These are phyloP conservation scores for Tenthredo distinguenda DNA, from an alignment of 2,888 invertebrate species.

Conservation along the genomic window DNA sequence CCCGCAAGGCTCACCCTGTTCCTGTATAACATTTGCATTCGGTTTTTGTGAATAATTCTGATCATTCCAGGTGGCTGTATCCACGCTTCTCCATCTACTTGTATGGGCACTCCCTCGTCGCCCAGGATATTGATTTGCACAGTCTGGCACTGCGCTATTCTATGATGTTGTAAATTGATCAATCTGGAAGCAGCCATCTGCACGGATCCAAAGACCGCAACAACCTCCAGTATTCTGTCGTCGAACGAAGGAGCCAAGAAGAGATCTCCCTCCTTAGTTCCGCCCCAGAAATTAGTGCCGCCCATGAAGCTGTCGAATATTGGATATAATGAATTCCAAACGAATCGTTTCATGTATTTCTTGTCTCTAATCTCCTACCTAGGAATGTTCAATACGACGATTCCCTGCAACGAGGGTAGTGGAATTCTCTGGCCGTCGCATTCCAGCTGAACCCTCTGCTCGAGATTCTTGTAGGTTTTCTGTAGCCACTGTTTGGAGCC, in stretches of 20 bases:
- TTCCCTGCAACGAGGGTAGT: constrained; percentile 96
- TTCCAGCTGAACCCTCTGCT: constrained; percentile 96
- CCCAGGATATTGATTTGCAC: constrained; percentile 98
- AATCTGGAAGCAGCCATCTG: constrained; percentile 98
- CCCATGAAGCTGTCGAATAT: constrained; percentile 92
- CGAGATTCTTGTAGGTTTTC: constrained; percentile 96
- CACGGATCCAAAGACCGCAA: constrained; percentile 98
- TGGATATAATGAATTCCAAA: constrained; percentile 8
- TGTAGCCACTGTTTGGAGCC: constrained; percentile 91
- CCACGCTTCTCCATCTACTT: constrained; percentile 99
- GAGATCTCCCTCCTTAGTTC: constrained; percentile 93
- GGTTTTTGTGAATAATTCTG: constrained; percentile 96
- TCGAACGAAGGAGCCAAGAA: constrained; percentile 97
- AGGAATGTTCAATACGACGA: constrained; percentile 97
- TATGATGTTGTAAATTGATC: constrained; percentile 97
- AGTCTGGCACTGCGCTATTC: constrained; percentile 97
- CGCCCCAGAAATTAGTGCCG: constrained; percentile 99
- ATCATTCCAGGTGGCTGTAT: constrained; percentile 98
- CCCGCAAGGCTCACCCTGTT: constrained; percentile 83
- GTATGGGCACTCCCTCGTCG: constrained; percentile 95
- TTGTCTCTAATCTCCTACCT: constrained; percentile 79
- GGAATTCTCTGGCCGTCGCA: constrained; percentile 98
- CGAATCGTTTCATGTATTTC: neutral
- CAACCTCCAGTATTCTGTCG: constrained; percentile 97
- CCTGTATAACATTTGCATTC: constrained; percentile 97